A percentile compares a stretch with the other conserved stretches of the same genome.
Evolutionary conservation across 2,888 invertebrate species (phyloP).

Genomic region (Steromphala cineraria): DNA sequence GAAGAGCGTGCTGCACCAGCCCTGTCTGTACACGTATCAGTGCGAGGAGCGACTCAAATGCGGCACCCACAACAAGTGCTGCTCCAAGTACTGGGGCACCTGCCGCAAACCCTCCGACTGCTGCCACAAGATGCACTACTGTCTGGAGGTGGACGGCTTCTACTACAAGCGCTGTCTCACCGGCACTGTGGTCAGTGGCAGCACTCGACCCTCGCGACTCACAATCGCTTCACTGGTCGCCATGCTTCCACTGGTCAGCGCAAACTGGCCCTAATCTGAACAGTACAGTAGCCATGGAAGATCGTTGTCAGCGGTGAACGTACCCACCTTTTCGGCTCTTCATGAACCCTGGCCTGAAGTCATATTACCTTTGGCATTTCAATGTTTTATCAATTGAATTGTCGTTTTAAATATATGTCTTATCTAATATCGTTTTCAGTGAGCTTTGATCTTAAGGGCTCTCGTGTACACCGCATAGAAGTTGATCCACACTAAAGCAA

Average conservation of each 20-base stretch:
- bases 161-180: constrained; percentile 37
- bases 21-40: constrained; percentile 36
- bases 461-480: no score
- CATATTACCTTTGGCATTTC: no score
- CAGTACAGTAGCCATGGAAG: no score
- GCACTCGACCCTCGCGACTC: neutral
- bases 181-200: neutral
- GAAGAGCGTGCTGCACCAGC: constrained; percentile 29
- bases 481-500: no score
- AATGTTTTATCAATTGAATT: no score
- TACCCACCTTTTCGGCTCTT: no score
- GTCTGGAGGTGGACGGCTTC: constrained; percentile 37
- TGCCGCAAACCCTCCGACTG: constrained; percentile 34
- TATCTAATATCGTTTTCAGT: no score
- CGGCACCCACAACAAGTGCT: constrained; percentile 36
- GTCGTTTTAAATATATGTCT: no score
- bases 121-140: constrained; percentile 28
- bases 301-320: no score
- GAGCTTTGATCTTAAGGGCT: no score
- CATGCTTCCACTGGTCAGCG: neutral
- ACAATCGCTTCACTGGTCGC: neutral
- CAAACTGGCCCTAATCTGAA: neutral
- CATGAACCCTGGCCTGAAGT: no score
- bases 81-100: constrained; percentile 44
- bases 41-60: constrained; percentile 37